Percentiles rank a stretch among this genome's conserved stretches.
Conservation (phyloP, 2,888 invertebrate genomes). For the Oasisia sp. region DNA sequence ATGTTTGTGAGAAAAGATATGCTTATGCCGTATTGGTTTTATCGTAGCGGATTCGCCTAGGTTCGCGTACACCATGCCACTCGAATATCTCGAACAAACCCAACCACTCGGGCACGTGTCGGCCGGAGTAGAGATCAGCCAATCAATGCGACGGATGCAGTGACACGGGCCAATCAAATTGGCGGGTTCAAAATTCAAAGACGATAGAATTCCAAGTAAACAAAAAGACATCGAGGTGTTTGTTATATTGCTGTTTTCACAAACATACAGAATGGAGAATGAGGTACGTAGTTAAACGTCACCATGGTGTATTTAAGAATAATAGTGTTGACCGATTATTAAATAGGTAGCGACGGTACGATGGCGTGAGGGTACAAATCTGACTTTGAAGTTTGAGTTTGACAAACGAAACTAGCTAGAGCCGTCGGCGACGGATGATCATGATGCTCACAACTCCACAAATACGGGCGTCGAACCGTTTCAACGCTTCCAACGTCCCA, state of each 20-base stretch:
- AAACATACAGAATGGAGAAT: not conserved
- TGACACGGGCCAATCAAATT: not conserved
- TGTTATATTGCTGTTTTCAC: not conserved
- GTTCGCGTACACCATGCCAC: not conserved
- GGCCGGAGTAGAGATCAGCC: not conserved
- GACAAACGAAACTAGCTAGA: not conserved
- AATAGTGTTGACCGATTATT: not conserved
- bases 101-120: not conserved
- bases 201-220: not conserved
- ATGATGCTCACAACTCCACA: not conserved
- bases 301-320: not conserved
- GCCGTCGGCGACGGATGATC: not conserved
- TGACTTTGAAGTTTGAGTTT: no score
- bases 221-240: not conserved
- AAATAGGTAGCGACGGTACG: not conserved
- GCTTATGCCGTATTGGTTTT: not conserved
- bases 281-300: not conserved
- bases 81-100: not conserved
- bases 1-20: not conserved
- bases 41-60: not conserved
- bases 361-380: not conserved
- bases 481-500: no score
- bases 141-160: not conserved
- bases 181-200: constrained; percentile 7
- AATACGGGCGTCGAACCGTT: no score